Conservation (phyloP, 2,797 vertebrate genomes). For the Botia kubotai region DNA sequence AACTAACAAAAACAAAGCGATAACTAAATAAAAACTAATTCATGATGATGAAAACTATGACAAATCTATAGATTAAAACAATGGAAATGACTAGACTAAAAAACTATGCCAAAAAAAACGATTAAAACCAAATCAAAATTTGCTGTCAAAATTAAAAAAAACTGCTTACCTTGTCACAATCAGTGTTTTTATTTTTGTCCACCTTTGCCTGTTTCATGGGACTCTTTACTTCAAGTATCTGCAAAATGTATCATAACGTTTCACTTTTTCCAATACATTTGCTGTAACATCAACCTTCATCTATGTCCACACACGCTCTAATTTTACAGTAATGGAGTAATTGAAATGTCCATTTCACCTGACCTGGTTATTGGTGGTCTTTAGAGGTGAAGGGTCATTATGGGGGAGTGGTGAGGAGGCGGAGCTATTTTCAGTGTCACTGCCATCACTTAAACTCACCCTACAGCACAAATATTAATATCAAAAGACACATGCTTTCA, state of each 20-base stretch:
- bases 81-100: too few species aligned
- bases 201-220: constrained; percentile 89
- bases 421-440: constrained; percentile 91
- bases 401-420: constrained; percentile 81
- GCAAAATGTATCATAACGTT: constrained; percentile 45
- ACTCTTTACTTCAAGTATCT: constrained; percentile 94
- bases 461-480: constrained; percentile 67
- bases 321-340: constrained; percentile 7
- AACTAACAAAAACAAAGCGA: too few species aligned
- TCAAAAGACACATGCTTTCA: neutral
- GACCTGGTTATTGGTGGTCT: constrained; percentile 92
- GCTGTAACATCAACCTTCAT: neutral
- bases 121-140: neutral
- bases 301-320: too few species aligned
- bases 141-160: neutral
- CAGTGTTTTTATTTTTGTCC: constrained; percentile 90
- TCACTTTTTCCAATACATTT: neutral
- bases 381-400: constrained; percentile 84
- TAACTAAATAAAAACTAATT: too few species aligned
- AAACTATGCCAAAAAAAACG: neutral
- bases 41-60: too few species aligned
- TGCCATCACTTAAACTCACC: constrained; percentile 94
- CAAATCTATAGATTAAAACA: too few species aligned
- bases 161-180: constrained; percentile 91
- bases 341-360: constrained; percentile 14